Base-by-base conservation (phyloP, 2,888 invertebrate species). In the Abrostola tripartita region DNA sequence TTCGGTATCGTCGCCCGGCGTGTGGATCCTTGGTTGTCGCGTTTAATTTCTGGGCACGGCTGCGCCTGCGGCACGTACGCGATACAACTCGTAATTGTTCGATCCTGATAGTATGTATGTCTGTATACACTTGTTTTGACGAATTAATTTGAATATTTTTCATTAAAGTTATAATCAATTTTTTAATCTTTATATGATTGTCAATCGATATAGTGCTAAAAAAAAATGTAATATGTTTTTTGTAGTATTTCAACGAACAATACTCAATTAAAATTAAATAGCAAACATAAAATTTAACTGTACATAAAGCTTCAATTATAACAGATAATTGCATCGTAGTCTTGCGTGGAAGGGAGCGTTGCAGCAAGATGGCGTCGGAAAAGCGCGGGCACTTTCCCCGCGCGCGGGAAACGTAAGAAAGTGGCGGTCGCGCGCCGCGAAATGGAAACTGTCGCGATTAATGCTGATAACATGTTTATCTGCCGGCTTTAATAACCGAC, bases 341-440 rank as follows among this genome's bases (percentile, higher is more conserved):
- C 70, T 70, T 57, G 76, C 53, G 68, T 79, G 80, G 78, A 70
- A 74, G 81, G 81, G 76, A 79, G 82, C 73, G 74, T 68, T 80
- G 65, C 81, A 82, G 71, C 87, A 93, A 93, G 87, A 94, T 94
- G 93, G 94, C 93, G 92, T 82, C 90, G 93, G 94, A 94, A 94
- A 94, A 94, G 93, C 91, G 92, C 89, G 85, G 85, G 86, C 89
- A 93, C 93, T 92, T 93, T 94, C 93, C 91, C 93, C 90, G 84
- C 84, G 88, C 89, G 91, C 91, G 93, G 93, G 95, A 95, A 94
- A 91, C 91, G 89, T 89, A 92, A 91, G 93, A 92, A 93, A 94
- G 93, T 92, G 87, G 88, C 83, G 81, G 84, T 73, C 68, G 79
- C 76, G 82, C 85, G 87, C 85, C 81, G 89, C 89, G 93, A 94